Percentiles rank a stretch among this genome's conserved stretches.
phyloP scores from a whole-genome alignment of 2,113 vertebrate genomes.

The Chloropsis hardwickii region DNA sequence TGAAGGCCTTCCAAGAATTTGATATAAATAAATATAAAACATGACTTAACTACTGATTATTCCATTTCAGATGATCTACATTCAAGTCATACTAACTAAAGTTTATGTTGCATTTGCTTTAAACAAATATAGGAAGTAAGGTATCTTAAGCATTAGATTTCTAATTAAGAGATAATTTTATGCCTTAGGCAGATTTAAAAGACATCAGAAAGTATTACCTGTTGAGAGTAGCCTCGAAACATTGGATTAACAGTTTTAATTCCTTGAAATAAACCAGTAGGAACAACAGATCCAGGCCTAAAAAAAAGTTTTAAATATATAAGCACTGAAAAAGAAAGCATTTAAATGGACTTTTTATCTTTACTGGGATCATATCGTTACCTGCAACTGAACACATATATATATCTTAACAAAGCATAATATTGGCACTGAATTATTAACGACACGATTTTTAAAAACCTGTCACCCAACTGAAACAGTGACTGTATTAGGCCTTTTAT shows the following conservation, averaged over 20 bases:
- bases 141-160: background rate
- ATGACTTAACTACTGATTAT: background rate
- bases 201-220: constrained; percentile 75
- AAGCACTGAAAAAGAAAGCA: background rate
- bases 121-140: background rate
- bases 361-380: background rate
- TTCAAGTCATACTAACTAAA: background rate
- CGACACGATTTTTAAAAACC: accelerated
- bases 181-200: background rate
- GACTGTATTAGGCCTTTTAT: background rate
- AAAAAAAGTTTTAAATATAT: background rate
- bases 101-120: background rate
- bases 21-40: background rate
- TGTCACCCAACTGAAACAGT: background rate
- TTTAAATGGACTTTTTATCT: background rate
- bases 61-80: background rate
- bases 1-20: background rate
- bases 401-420: background rate
- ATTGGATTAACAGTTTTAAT: constrained; percentile 97
- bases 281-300: constrained; percentile 93
- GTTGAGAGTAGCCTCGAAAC: constrained; percentile 96
- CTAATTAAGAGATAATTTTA: background rate
- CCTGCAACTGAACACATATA: background rate
- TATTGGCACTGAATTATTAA: background rate
- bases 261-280: constrained; percentile 95